Percentiles rank a stretch among this genome's conserved stretches.
Evolutionary conservation across 2,888 invertebrate genomes (phyloP).

Genomic region (Protophormia terraenovae): DNA sequence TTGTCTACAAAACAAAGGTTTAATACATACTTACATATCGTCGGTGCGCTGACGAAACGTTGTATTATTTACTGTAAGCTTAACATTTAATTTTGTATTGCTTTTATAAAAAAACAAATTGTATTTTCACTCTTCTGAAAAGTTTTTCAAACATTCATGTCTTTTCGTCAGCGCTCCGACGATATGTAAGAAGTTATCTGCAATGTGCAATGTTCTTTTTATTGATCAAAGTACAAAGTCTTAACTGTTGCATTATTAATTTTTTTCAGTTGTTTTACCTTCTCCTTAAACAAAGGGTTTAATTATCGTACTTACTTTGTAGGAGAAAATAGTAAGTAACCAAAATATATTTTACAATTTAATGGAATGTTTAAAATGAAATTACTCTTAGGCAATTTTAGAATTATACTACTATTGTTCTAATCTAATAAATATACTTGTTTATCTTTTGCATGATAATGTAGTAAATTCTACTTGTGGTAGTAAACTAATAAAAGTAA

Average conservation of each 20-base stretch:
- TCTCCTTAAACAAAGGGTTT: too few species aligned
- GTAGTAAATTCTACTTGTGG: too few species aligned
- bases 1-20: conserved; percentile 3
- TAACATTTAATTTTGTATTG: too few species aligned
- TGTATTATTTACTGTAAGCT: too few species aligned
- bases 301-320: not conserved
- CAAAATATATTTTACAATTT: not conserved
- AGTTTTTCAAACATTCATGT: too few species aligned
- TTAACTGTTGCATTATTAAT: not conserved
- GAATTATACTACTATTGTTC: not conserved
- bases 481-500: too few species aligned
- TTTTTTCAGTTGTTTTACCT: too few species aligned
- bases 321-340: not conserved
- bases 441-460: not conserved
- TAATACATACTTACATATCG: not conserved
- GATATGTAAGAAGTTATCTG: not conserved
- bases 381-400: not conserved
- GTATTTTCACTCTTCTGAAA: too few species aligned
- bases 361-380: conserved; percentile 4
- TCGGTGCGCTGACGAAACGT: too few species aligned
- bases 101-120: too few species aligned
- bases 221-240: conserved; percentile 76
- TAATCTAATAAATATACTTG: not conserved
- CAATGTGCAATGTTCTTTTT: not conserved
- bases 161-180: too few species aligned